Percentiles rank a stretch among this genome's conserved stretches.
Evolutionary conservation across 2,113 vertebrate species (phyloP).

Genomic region (Sula dactylatra): DNA sequence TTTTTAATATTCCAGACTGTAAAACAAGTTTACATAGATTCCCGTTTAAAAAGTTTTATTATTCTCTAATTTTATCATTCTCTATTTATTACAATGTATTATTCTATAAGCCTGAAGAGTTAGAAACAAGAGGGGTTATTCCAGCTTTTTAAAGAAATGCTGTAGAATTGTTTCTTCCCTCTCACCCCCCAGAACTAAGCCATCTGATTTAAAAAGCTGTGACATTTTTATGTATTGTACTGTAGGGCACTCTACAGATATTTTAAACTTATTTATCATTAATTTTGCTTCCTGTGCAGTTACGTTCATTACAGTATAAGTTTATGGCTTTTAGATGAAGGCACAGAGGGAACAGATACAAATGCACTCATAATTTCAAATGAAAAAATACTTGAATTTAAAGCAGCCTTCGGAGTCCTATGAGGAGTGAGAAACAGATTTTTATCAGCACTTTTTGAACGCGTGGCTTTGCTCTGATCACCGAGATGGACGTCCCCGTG

Average conservation of each 20-base stretch:
- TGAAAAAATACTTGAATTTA: not conserved
- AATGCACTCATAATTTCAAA: not conserved
- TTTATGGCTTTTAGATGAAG: not conserved
- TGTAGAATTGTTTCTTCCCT: not conserved
- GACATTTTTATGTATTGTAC: not conserved
- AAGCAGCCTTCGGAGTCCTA: not conserved
- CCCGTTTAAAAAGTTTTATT: not conserved
- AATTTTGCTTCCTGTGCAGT: not conserved
- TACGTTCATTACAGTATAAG: not conserved
- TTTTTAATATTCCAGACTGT: not conserved
- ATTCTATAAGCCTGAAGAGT: not conserved
- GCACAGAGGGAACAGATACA: not conserved
- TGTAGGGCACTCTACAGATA: not conserved
- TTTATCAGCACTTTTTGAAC: not conserved
- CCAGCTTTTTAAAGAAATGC: not conserved
- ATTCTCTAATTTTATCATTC: not conserved
- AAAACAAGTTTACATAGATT: not conserved
- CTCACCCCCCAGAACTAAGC: not conserved
- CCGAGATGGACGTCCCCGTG: not conserved
- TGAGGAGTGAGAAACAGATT: not conserved
- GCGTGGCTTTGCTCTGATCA: not conserved
- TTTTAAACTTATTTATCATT: not conserved
- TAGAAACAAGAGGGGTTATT: not conserved
- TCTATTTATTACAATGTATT: not conserved
- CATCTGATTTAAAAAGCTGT: not conserved